Evolutionary conservation across 2,113 vertebrate genomes (phyloP).

Genomic region (Phocoena phocoena): DNA sequence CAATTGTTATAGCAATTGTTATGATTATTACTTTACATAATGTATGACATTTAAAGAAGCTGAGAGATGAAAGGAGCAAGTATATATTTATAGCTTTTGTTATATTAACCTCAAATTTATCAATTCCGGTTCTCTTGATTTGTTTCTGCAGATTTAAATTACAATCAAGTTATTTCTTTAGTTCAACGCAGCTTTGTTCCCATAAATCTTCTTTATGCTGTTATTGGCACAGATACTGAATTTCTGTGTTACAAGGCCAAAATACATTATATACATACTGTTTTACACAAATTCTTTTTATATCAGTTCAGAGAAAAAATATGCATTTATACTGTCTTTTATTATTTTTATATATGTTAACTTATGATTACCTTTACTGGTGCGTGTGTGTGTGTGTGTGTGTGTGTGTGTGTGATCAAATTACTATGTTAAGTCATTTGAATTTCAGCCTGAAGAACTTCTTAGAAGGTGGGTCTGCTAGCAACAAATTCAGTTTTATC

Average conservation of each 20-base stretch:
- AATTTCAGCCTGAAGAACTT: neutral
- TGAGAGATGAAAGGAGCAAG: neutral
- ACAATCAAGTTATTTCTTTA: neutral
- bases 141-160: neutral
- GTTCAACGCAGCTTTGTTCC: neutral
- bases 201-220: neutral
- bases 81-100: neutral
- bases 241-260: neutral
- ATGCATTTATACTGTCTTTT: neutral
- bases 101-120: neutral
- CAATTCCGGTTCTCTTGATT: neutral
- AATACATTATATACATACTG: neutral
- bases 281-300: neutral
- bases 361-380: neutral
- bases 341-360: neutral
- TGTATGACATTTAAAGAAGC: neutral
- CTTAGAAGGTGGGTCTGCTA: neutral
- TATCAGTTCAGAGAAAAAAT: neutral
- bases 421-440: neutral
- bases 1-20: neutral
- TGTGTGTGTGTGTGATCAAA: neutral
- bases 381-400: neutral
- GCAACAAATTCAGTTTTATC: neutral
- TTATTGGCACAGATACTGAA: neutral
- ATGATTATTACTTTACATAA: neutral